phyloP scores from a whole-genome alignment of 2,113 vertebrate genomes.

The Plotosus lineatus region DNA sequence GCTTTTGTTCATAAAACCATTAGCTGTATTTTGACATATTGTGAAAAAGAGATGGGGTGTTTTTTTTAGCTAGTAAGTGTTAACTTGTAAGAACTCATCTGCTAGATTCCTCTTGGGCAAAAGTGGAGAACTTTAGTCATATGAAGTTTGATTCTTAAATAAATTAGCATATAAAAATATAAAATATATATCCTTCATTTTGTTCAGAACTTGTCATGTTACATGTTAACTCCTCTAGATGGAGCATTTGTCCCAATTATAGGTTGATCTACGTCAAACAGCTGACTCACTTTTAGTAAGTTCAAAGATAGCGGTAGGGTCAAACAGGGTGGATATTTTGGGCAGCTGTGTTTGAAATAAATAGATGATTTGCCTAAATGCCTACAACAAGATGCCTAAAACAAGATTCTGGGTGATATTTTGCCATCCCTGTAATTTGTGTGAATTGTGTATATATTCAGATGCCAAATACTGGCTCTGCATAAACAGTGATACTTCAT shows the following conservation, averaged over 20 bases:
- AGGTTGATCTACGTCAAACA: neutral
- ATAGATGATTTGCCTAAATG: too few relatives aligned
- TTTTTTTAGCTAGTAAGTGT: neutral
- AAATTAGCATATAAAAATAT: neutral
- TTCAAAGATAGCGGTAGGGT: neutral
- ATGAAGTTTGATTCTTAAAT: too few relatives aligned
- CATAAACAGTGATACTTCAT: neutral
- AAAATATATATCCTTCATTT: neutral
- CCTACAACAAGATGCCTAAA: neutral
- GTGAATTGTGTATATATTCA: conserved; percentile 19
- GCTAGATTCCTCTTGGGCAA: neutral
- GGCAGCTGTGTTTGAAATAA: conserved; percentile 4
- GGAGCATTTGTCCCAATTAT: conserved; percentile 26
- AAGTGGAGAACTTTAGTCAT: neutral
- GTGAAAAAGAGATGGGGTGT: neutral
- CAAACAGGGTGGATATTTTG: neutral
- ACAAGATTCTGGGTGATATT: neutral
- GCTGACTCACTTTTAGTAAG: conserved; percentile 25
- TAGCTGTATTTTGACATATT: neutral
- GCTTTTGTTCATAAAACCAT: neutral
- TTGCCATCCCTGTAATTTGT: conserved; percentile 23
- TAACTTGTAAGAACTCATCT: neutral
- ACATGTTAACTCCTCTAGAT: conserved; percentile 32
- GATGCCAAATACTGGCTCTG: conserved; percentile 12
- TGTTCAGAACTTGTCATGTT: neutral